phyloP scores from a whole-genome alignment of 1,140 invertebrate genomes.

The Drosophila kohkoa region DNA sequence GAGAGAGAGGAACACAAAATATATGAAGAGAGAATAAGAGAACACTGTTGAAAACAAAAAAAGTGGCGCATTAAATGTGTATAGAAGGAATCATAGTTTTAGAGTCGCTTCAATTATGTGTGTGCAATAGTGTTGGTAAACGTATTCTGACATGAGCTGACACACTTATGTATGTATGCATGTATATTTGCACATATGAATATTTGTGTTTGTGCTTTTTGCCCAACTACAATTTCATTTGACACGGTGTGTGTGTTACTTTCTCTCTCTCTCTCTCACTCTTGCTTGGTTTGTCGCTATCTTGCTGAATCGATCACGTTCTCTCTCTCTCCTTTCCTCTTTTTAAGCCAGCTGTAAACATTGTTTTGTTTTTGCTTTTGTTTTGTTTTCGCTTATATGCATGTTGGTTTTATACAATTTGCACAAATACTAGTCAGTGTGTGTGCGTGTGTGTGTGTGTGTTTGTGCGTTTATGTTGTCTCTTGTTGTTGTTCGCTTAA shows the following conservation, averaged over 20 bases:
- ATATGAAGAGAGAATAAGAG: too few relatives aligned
- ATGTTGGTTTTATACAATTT: slow-evolving; percentile 18
- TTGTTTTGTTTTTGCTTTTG: slow-evolving; percentile 24
- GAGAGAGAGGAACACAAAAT: too few relatives aligned
- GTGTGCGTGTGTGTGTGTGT: slow-evolving; percentile 11
- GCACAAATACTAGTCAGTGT: slow-evolving; percentile 2
- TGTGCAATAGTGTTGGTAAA: too few relatives aligned
- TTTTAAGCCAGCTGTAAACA: slow-evolving; percentile 16
- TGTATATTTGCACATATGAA: background rate
- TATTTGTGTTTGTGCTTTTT: background rate
- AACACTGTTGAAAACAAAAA: too few relatives aligned
- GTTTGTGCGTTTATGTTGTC: background rate
- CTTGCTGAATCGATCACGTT: background rate
- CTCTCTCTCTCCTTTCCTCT: background rate
- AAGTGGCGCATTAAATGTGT: too few relatives aligned
- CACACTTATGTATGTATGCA: too few relatives aligned
- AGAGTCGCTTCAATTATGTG: too few relatives aligned
- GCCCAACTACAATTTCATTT: slow-evolving; percentile 11
- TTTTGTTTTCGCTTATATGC: slow-evolving; percentile 4
- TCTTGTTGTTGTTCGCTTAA: background rate
- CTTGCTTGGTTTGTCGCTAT: background rate
- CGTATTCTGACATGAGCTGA: too few relatives aligned
- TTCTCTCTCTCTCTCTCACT: background rate
- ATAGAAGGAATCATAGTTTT: too few relatives aligned
- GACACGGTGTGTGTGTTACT: background rate